Percentiles rank a stretch among this genome's conserved stretches.
These are phyloP conservation scores for Clarias laeviceps DNA, from an alignment of 2,797 vertebrate genomes.

Conservation along the genomic window DNA sequence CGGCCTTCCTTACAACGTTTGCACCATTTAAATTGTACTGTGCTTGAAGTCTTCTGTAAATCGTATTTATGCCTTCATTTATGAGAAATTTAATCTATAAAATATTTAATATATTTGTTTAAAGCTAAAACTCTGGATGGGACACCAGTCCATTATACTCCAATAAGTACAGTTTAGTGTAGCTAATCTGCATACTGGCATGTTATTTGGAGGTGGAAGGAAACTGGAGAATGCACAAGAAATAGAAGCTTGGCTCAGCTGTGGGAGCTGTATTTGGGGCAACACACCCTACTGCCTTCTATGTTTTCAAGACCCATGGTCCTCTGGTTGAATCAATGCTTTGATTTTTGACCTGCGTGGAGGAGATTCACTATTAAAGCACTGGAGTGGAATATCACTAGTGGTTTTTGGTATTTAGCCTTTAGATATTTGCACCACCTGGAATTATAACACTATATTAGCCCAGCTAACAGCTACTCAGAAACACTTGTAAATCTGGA, in stretches of 20 bases:
- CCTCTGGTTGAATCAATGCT: not conserved
- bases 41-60: no score
- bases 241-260: not conserved
- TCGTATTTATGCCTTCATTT: no score
- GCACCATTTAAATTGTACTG: no score
- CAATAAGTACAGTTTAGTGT: not conserved
- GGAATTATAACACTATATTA: not conserved
- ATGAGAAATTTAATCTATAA: not conserved
- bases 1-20: no score
- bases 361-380: not conserved
- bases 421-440: not conserved
- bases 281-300: not conserved
- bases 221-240: not conserved
- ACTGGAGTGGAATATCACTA: not conserved
- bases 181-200: not conserved
- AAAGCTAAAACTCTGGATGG: not conserved
- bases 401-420: not conserved
- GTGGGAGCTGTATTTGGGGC: not conserved
- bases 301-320: not conserved
- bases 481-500: conserved; percentile 10
- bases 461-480: not conserved
- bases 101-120: not conserved
- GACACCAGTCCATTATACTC: not conserved
- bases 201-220: not conserved
- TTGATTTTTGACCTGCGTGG: not conserved